Conservation (phyloP, 92 coral and sea anemone genomes). For the Porites divaricata region DNA sequence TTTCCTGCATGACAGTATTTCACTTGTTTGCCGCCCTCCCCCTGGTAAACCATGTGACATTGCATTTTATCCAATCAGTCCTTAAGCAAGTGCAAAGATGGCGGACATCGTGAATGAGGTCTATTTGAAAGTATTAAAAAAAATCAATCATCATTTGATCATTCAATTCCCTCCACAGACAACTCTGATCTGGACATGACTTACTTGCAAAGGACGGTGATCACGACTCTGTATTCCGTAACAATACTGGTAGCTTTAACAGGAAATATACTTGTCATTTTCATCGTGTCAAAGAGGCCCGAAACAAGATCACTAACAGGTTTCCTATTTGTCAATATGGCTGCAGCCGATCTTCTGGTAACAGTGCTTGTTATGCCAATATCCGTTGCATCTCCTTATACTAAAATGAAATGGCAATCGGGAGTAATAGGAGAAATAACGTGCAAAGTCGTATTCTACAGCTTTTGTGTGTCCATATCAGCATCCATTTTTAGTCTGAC, state of each 20-base stretch:
- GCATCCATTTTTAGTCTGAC: constrained; percentile 39
- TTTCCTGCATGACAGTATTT: no score
- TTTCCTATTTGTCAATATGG: constrained; percentile 43
- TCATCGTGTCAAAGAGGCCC: constrained; percentile 16
- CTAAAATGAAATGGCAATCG: constrained; percentile 15
- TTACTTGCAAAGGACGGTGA: background rate
- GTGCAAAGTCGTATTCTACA: constrained; percentile 2
- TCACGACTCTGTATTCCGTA: constrained; percentile 5
- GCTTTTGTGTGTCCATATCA: constrained; percentile 2
- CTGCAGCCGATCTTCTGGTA: constrained; percentile 40
- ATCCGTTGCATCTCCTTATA: background rate
- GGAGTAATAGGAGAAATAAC: constrained; percentile 10
- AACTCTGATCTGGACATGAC: background rate
- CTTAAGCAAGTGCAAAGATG: no score
- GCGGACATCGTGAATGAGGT: no score
- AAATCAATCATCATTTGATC: background rate
- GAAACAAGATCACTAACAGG: constrained; percentile 21
- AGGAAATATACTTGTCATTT: constrained; percentile 33
- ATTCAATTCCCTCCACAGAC: constrained; percentile 1
- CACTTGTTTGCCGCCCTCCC: no score
- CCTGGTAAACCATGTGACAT: no score
- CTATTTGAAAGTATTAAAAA: no score
- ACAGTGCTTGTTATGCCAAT: constrained; percentile 32
- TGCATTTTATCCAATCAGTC: no score
- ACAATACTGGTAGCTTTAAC: constrained; percentile 14